These are phyloP conservation scores for Sus cebifrons DNA, from an alignment of 2,797 vertebrate species.

Conservation along the genomic window DNA sequence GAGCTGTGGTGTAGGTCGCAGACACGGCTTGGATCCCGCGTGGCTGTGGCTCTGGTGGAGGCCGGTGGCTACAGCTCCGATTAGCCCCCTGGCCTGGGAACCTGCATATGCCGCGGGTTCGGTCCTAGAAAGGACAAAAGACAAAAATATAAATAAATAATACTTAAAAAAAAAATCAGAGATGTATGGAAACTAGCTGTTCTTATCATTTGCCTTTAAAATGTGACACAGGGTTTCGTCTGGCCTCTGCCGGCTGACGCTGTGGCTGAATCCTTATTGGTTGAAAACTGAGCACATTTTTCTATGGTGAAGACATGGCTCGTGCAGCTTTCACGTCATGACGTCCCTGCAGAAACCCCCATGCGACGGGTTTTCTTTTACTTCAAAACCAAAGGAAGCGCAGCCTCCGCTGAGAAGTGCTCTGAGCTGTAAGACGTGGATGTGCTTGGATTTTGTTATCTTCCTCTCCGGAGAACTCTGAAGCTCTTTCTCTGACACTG, in stretches of 20 bases:
- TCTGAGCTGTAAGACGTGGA: not conserved
- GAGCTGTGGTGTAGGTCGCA: too few species aligned
- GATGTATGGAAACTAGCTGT: accelerated
- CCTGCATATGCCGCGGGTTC: too few species aligned
- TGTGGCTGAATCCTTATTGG: accelerated
- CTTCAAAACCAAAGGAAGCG: not conserved
- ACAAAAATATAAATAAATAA: too few species aligned
- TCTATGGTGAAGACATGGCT: accelerated
- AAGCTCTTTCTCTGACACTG: not conserved
- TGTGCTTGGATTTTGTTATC: not conserved
- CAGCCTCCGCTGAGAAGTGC: not conserved
- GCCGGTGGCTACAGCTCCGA: too few species aligned
- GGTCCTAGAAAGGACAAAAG: too few species aligned
- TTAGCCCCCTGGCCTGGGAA: too few species aligned
- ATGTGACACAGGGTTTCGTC: accelerated
- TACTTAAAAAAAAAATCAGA: not conserved
- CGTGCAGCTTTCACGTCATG: not conserved
- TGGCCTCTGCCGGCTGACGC: accelerated
- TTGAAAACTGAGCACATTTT: accelerated
- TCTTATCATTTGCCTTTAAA: not conserved
- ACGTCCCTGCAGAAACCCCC: not conserved
- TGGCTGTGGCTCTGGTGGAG: too few species aligned
- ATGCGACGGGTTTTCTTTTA: not conserved
- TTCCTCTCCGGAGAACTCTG: not conserved
- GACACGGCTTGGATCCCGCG: too few species aligned